A percentile compares a stretch with the other conserved stretches of the same genome.
phyloP scores from a whole-genome alignment of 2,888 invertebrate species.

The Idaea aversata region DNA sequence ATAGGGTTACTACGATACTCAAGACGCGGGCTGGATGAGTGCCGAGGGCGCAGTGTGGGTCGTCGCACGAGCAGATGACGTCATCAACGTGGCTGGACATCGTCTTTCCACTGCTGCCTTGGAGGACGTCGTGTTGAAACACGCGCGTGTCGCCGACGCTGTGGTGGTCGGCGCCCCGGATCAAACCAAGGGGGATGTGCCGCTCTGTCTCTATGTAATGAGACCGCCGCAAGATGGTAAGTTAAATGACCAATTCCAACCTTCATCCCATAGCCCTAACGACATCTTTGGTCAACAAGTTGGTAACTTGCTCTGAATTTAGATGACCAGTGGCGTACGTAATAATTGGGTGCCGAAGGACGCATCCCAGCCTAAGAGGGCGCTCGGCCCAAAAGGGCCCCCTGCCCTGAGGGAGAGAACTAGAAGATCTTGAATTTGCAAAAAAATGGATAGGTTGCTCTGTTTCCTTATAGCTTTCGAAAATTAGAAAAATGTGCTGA shows the following conservation, averaged over 20 bases:
- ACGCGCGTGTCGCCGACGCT: slow-evolving; percentile 91
- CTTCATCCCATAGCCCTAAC: too few relatives aligned
- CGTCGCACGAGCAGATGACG: slow-evolving; percentile 95
- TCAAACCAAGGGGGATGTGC: slow-evolving; percentile 93
- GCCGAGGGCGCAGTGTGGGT: slow-evolving; percentile 92
- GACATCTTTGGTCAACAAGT: too few relatives aligned
- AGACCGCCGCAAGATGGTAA: slow-evolving; percentile 78
- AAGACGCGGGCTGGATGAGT: slow-evolving; percentile 95
- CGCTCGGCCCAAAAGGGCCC: too few relatives aligned
- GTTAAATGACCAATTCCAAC: slow-evolving; percentile 54
- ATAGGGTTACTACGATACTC: slow-evolving; percentile 95
- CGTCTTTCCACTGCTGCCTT: slow-evolving; percentile 92
- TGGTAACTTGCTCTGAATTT: too few relatives aligned
- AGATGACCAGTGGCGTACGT: background rate
- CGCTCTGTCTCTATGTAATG: slow-evolving; percentile 91
- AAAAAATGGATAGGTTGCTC: too few relatives aligned
- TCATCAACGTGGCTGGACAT: slow-evolving; percentile 97
- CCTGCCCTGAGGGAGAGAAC: too few relatives aligned
- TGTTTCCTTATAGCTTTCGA: too few relatives aligned
- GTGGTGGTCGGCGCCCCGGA: slow-evolving; percentile 96
- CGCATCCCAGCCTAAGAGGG: too few relatives aligned
- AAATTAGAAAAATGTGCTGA: too few relatives aligned
- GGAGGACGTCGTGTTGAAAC: slow-evolving; percentile 94
- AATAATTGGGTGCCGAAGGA: too few relatives aligned
- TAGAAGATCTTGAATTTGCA: too few relatives aligned